These are phyloP conservation scores for Molanna angustata DNA, from an alignment of 2,888 invertebrate genomes.

Conservation along the genomic window DNA sequence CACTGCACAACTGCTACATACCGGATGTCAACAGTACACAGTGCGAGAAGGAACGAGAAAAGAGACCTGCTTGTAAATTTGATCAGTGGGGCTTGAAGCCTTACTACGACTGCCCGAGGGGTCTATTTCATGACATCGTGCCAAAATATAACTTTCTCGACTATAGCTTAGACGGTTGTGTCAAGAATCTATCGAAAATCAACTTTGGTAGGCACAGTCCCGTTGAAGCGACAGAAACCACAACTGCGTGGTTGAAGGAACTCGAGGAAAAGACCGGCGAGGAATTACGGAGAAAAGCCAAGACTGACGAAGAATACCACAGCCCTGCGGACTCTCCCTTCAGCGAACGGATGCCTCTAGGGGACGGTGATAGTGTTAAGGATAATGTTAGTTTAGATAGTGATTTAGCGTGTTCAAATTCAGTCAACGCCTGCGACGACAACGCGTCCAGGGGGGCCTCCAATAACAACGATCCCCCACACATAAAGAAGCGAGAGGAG, in stretches of 20 bases:
- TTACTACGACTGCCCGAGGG: constrained; percentile 33
- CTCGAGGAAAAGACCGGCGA: constrained; percentile 19
- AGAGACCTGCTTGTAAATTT: constrained; percentile 20
- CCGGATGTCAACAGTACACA: constrained; percentile 62
- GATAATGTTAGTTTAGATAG: constrained; percentile 28
- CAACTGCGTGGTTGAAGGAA: constrained; percentile 28
- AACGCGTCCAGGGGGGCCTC: constrained; percentile 6
- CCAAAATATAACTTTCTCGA: constrained; percentile 44
- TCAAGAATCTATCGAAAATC: constrained; percentile 44
- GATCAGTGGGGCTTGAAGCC: constrained; percentile 28
- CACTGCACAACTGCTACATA: constrained; percentile 54
- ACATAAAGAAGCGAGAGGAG: not conserved
- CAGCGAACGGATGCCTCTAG: constrained; percentile 35
- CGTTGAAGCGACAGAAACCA: constrained; percentile 33
- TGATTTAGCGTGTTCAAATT: constrained; percentile 17
- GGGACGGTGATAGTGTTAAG: constrained; percentile 22
- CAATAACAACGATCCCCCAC: constrained; percentile 24
- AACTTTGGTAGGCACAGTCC: constrained; percentile 44
- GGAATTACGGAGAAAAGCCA: not conserved
- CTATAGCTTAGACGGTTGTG: constrained; percentile 51
- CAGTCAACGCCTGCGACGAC: constrained; percentile 4
- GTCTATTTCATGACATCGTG: constrained; percentile 41
- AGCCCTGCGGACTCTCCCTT: constrained; percentile 42
- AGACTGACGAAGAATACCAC: constrained; percentile 22
- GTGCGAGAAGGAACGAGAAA: constrained; percentile 10